Evolutionary conservation across 2,797 vertebrate genomes (phyloP), one percentile per base, ranked within the genome.

Genomic region (Typhlichthys subterraneus): DNA sequence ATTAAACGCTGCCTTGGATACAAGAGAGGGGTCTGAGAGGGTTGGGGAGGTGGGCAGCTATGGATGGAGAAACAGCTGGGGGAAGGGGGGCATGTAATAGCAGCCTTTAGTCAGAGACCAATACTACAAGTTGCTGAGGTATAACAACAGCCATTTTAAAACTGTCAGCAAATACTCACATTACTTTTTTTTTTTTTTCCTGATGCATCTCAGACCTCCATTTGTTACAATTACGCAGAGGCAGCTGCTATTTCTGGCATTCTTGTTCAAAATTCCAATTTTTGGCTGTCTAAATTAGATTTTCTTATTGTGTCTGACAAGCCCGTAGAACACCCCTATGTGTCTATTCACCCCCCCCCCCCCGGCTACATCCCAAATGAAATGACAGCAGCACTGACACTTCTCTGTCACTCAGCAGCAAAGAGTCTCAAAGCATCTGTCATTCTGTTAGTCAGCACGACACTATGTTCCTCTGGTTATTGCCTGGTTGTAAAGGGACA

Each of bases 1-100:
- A 93, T 93, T 92, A 93, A 91, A 90, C 83, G 74, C 77, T 87
- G 89, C 89, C 85, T 76, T 80, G 79, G 82, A 85, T 84, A 87
- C 83, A 80, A 80, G 82, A 81, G 80, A 74, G 74, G 65, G 76
- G 75, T 75, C 83, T 81, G 74, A 70, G 76, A 62, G 67, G 72
- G 75, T 64, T 67, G 67, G 50, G 55, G 64, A 73, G 73, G 83
- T 54, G 65, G 70, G 67, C 72, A 75, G 77, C 72, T 70, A 63
- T 62, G 70, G 81, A 69, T 64, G 70, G 72, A 73, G 65, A 67
- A 63, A 63, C 70, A 57, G 61, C 63, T 65, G 49, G 54, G 45
- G 54, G 48, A 63, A 58, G 70, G 50, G 59, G 75, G 69, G 69
- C 67, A 79, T 66, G 75, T 87, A 85, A 89, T 86, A 88, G 81